phyloP scores from a whole-genome alignment of 2,797 vertebrate genomes.

The Pangasius sanitwongsei region DNA sequence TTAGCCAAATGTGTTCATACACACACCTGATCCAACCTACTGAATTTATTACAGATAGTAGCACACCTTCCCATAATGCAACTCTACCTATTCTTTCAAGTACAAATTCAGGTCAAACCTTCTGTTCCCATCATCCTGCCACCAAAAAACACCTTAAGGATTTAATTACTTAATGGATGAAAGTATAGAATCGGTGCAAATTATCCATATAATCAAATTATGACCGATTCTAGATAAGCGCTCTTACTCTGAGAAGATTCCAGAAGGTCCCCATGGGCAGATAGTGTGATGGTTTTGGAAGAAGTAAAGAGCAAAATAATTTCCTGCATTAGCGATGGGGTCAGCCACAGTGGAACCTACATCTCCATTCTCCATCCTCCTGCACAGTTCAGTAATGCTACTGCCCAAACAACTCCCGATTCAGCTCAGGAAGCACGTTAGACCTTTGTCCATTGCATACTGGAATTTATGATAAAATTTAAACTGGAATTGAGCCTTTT shows the following conservation, averaged over 20 bases:
- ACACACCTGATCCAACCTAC: neutral
- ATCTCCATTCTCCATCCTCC: neutral
- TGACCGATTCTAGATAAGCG: constrained; percentile 27
- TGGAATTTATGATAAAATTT: neutral
- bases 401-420: neutral
- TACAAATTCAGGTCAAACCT: constrained; percentile 11
- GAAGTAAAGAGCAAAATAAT: constrained; percentile 10
- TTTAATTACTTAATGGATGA: constrained; percentile 32
- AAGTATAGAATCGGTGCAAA: constrained; percentile 25
- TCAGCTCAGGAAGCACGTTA: neutral
- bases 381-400: neutral
- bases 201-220: constrained; percentile 35
- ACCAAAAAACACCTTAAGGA: constrained; percentile 30
- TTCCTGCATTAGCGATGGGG: constrained; percentile 18
- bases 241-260: constrained; percentile 20
- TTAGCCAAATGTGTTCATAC: neutral
- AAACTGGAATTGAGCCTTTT: neutral
- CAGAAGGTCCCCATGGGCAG: constrained; percentile 13
- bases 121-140: constrained; percentile 15
- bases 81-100: constrained; percentile 14
- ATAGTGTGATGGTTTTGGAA: constrained; percentile 15
- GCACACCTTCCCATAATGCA: constrained; percentile 19
- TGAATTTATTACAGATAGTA: constrained; percentile 7
- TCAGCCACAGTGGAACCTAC: constrained; percentile 10
- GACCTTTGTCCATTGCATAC: neutral